Conservation (phyloP, 2,888 invertebrate genomes). For the Adineta ricciae region DNA sequence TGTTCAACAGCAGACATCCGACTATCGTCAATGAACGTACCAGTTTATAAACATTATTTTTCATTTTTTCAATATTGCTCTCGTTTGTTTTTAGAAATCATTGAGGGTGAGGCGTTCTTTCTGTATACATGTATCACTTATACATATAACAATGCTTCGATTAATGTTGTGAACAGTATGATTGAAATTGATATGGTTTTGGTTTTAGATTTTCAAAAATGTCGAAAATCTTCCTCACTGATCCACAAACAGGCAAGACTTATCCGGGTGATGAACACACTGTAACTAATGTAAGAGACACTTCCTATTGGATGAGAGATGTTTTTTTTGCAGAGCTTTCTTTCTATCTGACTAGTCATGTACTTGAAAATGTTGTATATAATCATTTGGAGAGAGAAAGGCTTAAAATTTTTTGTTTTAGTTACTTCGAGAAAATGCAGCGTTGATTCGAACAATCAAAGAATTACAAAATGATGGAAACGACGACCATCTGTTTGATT, state of each 20-base stretch:
- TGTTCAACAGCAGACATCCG: no score
- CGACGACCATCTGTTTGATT: background rate
- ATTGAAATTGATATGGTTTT: background rate
- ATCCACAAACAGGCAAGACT: background rate
- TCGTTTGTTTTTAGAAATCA: no score
- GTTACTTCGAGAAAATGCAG: slow-evolving; percentile 1
- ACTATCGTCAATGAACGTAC: no score
- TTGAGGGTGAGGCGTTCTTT: no score
- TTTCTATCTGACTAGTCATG: background rate
- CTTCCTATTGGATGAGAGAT: background rate
- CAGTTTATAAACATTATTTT: no score
- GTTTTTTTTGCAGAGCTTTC: background rate
- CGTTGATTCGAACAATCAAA: background rate
- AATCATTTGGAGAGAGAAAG: no score
- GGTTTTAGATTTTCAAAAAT: no score
- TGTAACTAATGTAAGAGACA: background rate
- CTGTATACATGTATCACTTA: no score
- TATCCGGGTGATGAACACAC: background rate
- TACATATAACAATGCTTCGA: no score
- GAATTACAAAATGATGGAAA: background rate
- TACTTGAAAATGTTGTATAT: no score
- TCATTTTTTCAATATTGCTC: no score
- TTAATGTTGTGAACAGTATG: no score
- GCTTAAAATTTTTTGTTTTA: background rate
- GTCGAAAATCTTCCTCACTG: background rate